Evolutionary conservation across 2,797 vertebrate genomes (phyloP).

Genomic region (Kryptolebias ocellatus): DNA sequence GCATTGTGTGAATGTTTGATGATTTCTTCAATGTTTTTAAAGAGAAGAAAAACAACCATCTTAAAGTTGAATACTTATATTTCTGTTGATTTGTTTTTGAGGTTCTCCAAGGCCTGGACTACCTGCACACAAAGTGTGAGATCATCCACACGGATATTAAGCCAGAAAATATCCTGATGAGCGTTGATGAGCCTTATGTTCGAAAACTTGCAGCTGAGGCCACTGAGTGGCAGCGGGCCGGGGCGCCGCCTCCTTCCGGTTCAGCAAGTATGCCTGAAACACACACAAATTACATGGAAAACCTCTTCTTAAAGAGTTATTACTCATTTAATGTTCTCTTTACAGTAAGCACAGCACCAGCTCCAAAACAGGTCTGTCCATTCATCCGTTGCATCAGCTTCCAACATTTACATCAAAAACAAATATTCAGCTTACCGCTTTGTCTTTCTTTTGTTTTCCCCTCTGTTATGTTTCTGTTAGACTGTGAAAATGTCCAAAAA

Average conservation of each 20-base stretch:
- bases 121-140: slow-evolving; percentile 95
- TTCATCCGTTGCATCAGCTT: background rate
- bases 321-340: slow-evolving; percentile 62
- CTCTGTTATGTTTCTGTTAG: slow-evolving; percentile 63
- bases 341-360: slow-evolving; percentile 97
- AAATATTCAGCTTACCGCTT: background rate
- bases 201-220: slow-evolving; percentile 94
- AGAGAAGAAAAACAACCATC: background rate
- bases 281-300: background rate
- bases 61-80: background rate
- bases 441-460: background rate
- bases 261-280: slow-evolving; percentile 88
- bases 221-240: slow-evolving; percentile 95
- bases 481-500: slow-evolving; percentile 97
- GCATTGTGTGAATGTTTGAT: background rate
- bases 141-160: slow-evolving; percentile 99
- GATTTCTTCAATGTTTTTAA: background rate
- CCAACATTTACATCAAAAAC: slow-evolving; percentile 1
- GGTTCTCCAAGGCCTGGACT: slow-evolving; percentile 97
- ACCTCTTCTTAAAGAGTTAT: slow-evolving; percentile 19
- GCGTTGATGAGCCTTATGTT: slow-evolving; percentile 92
- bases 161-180: slow-evolving; percentile 96
- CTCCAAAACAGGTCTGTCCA: slow-evolving; percentile 89
- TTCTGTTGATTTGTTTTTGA: slow-evolving; percentile 47
- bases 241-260: slow-evolving; percentile 94